A percentile compares a stretch with the other conserved stretches of the same genome.
These are phyloP conservation scores for Mormyrus iriodes DNA, from an alignment of 2,113 vertebrate species.

Conservation along the genomic window DNA sequence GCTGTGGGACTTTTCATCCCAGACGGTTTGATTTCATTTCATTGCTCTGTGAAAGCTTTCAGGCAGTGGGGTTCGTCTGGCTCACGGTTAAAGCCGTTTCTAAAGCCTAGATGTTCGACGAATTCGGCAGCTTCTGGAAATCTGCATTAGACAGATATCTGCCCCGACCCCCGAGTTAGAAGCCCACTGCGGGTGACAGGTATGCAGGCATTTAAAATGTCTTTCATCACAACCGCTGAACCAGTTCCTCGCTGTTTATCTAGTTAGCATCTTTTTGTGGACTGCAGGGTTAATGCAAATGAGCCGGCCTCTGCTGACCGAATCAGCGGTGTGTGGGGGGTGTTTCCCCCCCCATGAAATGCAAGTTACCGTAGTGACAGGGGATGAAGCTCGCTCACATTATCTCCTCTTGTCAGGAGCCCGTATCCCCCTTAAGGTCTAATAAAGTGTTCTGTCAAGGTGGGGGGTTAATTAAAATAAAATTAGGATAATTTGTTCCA, in stretches of 20 bases:
- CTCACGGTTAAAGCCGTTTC: neutral
- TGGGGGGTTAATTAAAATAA: neutral
- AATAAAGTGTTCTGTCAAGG: neutral
- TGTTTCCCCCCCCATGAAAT: neutral
- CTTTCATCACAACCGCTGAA: neutral
- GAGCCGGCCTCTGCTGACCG: neutral
- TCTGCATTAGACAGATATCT: neutral
- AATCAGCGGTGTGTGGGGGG: neutral
- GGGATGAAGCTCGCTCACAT: neutral
- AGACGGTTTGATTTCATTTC: neutral
- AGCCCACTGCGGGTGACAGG: neutral
- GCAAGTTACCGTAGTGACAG: too few species aligned
- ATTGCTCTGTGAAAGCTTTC: neutral
- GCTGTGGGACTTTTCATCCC: neutral
- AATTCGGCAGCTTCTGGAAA: neutral
- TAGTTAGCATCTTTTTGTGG: neutral
- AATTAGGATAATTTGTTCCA: slow-evolving; percentile 1
- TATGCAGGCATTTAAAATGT: neutral
- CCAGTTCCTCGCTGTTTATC: neutral
- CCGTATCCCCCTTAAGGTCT: neutral
- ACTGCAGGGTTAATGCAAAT: neutral
- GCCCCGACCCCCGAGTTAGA: neutral
- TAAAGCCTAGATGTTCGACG: neutral
- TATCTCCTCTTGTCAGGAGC: neutral
- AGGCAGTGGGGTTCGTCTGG: neutral